Base-by-base conservation (phyloP, 1,140 invertebrate species). In the Planococcus citri region DNA sequence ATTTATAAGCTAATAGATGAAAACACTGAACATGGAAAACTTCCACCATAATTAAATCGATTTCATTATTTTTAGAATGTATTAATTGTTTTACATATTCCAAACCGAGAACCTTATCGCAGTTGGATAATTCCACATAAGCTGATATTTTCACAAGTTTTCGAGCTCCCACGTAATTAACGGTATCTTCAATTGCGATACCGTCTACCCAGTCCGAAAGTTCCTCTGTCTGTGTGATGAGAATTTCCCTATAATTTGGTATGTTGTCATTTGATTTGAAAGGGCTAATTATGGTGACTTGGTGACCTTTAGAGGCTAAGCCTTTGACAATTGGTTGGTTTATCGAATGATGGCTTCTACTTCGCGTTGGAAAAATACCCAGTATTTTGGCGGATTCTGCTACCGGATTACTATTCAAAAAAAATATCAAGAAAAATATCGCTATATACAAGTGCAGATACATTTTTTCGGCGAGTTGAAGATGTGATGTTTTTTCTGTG, bases 321-420 rank as follows among this genome's bases (percentile, higher is more conserved):
- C 73, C 77, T 6, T 74, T 68, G 14, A 78, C 70, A 10, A 79
- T 21, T 0, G 76, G 74, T 68, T 75, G 71, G n/a, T 77, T 78
- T 1, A 78, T 72, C 9, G 72, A 69, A 58, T 73, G 76, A 71
- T 80, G 78, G 69, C 77, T 79, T 72, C 71, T 74, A 9, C 41
- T 51, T 4, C 17, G 10, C 17, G 17, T 51, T n/a, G 41, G 41
- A 20, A 51, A 51, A 3, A 51, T 51, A 9, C 41, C 41, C 17
- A 51, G 17, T 51, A 51, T 51, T 51, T 20, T 51, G n/a, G 17
- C 41, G 6, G 12, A 14, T 17, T 51, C 41, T 51, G 41, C 17
- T 6, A 37, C 6, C 6, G 6, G 6, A n/a, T n/a, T n/a, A n/a
- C n/a, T n/a, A n/a, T n/a, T n/a, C n/a, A n/a, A n/a, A n/a, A n/a